Evolutionary conservation across 1,140 invertebrate genomes (phyloP).

Genomic region (Agrypnia vestita): DNA sequence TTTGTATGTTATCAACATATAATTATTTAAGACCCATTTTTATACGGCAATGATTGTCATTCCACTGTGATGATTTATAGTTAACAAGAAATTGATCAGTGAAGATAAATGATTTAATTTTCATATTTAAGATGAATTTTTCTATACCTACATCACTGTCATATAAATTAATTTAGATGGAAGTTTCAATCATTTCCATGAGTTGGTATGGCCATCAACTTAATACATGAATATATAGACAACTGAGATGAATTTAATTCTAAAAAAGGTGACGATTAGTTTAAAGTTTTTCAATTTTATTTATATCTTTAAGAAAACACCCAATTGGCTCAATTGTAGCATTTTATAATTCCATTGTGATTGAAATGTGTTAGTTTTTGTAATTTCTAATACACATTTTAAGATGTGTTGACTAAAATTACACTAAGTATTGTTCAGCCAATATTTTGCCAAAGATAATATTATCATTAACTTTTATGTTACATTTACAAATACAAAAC

Average conservation of each 20-base stretch:
- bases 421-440: slow-evolving; percentile 55
- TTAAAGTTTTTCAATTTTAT: slow-evolving; percentile 11
- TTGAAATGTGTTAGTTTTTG: slow-evolving; percentile 42
- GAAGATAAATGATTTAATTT: no score
- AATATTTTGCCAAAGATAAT: slow-evolving; percentile 60
- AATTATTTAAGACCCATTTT: no score
- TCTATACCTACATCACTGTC: no score
- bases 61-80: no score
- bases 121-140: no score
- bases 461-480: slow-evolving; percentile 43
- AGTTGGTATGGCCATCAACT: slow-evolving; percentile 28
- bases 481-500: slow-evolving; percentile 14
- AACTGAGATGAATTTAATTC: slow-evolving; percentile 9
- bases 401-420: slow-evolving; percentile 42
- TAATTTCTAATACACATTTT: slow-evolving; percentile 30
- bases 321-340: slow-evolving; percentile 49
- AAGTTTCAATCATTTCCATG: neutral
- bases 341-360: slow-evolving; percentile 52
- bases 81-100: no score
- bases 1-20: no score
- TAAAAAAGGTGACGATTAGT: slow-evolving; percentile 13
- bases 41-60: no score
- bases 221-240: slow-evolving; percentile 26
- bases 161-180: no score
- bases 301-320: slow-evolving; percentile 28